A percentile compares a stretch with the other conserved stretches of the same genome.
Conservation (phyloP, 2,797 vertebrate species). For the Microctenopoma stevenorrisi region DNA sequence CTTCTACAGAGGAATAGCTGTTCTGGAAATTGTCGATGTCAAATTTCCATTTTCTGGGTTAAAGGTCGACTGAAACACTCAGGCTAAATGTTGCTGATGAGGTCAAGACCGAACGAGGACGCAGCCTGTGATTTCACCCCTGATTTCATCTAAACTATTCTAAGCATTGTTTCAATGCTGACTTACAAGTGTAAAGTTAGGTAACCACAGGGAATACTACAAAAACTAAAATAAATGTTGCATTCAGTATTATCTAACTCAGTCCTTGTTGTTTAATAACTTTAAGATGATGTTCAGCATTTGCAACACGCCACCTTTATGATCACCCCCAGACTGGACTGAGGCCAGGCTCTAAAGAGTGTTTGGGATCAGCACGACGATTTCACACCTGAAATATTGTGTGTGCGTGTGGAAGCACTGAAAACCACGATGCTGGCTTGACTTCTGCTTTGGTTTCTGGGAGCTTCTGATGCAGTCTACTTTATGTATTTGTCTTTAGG, state of each 20-base stretch:
- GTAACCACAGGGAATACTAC: no score
- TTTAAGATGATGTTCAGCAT: background rate
- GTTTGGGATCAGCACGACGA: background rate
- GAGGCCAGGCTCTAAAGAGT: background rate
- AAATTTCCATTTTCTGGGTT: background rate
- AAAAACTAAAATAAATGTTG: background rate
- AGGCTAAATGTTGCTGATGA: background rate
- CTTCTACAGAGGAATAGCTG: constrained; percentile 59
- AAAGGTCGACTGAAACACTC: background rate
- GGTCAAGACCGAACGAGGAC: no score
- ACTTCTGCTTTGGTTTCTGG: background rate
- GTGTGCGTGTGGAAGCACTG: background rate
- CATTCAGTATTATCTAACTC: background rate
- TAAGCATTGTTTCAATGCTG: background rate
- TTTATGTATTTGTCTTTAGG: constrained; percentile 1
- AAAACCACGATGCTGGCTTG: background rate
- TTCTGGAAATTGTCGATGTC: background rate
- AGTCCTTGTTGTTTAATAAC: background rate
- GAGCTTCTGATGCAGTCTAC: background rate
- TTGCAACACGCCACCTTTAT: background rate
- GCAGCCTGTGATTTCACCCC: no score
- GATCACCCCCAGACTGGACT: background rate
- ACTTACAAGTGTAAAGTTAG: no score
- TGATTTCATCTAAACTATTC: background rate
- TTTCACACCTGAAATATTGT: background rate